phyloP scores from a whole-genome alignment of 2,888 invertebrate genomes.

The Auanema freiburgensis region DNA sequence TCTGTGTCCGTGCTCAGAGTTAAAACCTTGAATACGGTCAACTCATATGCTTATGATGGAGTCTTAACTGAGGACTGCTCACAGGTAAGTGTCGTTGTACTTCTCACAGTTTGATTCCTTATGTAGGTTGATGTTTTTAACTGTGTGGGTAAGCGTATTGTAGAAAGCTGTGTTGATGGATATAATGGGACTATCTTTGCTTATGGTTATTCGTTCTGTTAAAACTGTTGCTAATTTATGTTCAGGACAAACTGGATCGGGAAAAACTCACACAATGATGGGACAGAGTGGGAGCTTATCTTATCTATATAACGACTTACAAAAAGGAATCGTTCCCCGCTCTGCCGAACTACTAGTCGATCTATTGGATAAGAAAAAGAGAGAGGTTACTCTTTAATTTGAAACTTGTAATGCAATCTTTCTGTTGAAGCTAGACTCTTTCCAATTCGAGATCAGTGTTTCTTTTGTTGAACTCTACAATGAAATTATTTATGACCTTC shows the following conservation, averaged over 20 bases:
- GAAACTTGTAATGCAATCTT: no score
- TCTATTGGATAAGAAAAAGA: constrained; percentile 53
- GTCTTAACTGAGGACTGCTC: no score
- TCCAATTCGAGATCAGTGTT: constrained; percentile 64
- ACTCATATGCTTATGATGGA: no score
- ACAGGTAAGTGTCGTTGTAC: no score
- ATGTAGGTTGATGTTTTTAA: constrained; percentile 57
- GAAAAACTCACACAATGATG: constrained; percentile 68
- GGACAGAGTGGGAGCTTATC: constrained; percentile 54
- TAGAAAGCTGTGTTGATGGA: constrained; percentile 66
- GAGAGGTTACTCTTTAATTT: neutral
- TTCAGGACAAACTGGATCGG: constrained; percentile 37
- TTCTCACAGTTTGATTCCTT: no score
- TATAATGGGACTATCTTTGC: constrained; percentile 68
- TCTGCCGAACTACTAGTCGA: constrained; percentile 66
- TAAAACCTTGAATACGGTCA: no score
- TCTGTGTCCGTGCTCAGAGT: no score
- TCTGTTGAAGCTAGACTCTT: constrained; percentile 59
- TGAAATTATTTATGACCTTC: constrained; percentile 66
- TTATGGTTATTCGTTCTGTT: constrained; percentile 66
- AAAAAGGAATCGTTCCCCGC: constrained; percentile 66
- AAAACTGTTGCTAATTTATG: no score
- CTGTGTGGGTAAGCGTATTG: constrained; percentile 64
- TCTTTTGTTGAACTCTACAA: constrained; percentile 68
- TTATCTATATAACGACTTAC: constrained; percentile 60